phyloP scores from a whole-genome alignment of 2,113 vertebrate genomes.

The Uropsilus gracilis region DNA sequence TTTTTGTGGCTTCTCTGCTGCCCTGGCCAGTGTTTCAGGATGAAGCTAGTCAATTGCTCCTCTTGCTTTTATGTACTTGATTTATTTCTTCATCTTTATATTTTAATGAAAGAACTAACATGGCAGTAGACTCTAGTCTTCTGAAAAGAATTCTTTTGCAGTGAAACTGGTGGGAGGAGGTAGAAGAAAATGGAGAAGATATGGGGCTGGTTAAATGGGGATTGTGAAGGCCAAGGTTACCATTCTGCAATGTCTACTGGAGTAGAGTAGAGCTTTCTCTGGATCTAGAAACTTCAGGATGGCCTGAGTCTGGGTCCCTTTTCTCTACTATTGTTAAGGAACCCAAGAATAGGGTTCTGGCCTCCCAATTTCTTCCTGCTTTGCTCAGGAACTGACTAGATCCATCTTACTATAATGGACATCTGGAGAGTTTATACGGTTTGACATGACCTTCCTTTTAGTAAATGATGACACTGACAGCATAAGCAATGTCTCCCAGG shows the following conservation, averaged over 20 bases:
- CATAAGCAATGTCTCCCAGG: background rate
- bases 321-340: background rate
- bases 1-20: background rate
- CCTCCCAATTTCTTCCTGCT: background rate
- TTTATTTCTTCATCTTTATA: conserved; percentile 6
- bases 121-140: background rate
- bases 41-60: background rate
- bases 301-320: background rate
- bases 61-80: background rate
- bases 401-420: background rate
- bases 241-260: background rate
- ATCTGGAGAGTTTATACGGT: conserved; percentile 28
- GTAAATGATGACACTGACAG: background rate
- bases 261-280: background rate
- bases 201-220: too few species aligned
- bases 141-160: background rate
- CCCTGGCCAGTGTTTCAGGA: background rate
- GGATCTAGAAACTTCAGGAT: background rate
- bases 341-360: background rate
- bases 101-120: background rate
- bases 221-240: background rate
- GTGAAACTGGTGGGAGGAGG: background rate
- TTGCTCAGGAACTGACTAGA: background rate
- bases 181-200: background rate
- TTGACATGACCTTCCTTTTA: background rate